Evolutionary conservation across 2,888 invertebrate genomes (phyloP), one percentile per base, ranked within the genome.

Genomic region (Ormyrus labotus): DNA sequence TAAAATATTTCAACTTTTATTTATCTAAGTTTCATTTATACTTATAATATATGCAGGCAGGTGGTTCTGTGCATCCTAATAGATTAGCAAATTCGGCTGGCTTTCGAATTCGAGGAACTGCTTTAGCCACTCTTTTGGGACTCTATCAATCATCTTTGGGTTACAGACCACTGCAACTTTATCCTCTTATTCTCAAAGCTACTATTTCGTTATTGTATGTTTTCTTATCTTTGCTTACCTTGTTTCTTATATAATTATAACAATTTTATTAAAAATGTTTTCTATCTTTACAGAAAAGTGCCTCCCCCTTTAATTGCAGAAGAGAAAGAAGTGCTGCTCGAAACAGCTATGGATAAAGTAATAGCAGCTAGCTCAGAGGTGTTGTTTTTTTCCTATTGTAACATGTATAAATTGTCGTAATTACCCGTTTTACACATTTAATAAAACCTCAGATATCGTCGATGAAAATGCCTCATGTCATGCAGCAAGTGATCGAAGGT

Each of bases 301-400:
- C 88, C 89, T 6, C 90, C 89, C 11, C 72, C 63, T 0, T 76
- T 89, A 58, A 87, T 45, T 77, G n/a, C 80, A 1, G 88, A 89
- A 5, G 89, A 90, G 74, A 86, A 87, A 68, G 86, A 86, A 79
- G 82, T 88, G 13, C 83, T 90, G n/a, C 83, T 90, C 1, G 86
- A 87, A 58, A 87, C 87, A 0, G 81, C 88, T n/a, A 81, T 89
- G 74, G 89, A 90, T 65, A 90, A 89, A 85, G 86, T 88, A 4
- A 87, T 89, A 60, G 86, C 86, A 11, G 87, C 89, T 10, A 88
- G 88, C 83, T 77, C 84, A 3, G 88, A 90, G 84, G 87, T 88
- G 83, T 34, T 34, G 34, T 34, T 34, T 34, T 34, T 34, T 34
- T 4, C 34, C 34, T 4, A 34, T 34, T 34, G 34, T 34, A 34